These are phyloP conservation scores for Hydropotes inermis DNA, from an alignment of 2,113 vertebrate genomes.

Conservation along the genomic window DNA sequence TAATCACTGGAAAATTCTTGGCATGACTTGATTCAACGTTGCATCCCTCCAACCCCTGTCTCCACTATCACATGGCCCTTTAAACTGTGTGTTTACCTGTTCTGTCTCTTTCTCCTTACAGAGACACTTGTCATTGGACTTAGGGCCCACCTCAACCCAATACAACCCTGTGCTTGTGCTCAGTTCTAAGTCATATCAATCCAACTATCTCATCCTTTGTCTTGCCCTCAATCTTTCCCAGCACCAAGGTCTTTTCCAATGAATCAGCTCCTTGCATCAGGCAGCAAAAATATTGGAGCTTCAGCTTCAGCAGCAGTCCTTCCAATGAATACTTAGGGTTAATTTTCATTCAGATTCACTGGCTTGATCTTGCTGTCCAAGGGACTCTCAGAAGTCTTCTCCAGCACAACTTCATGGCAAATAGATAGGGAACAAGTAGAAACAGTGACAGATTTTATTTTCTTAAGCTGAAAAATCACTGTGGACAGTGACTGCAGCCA, in stretches of 20 bases:
- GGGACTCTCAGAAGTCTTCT: background rate
- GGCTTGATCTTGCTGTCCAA: background rate
- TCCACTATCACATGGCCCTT: background rate
- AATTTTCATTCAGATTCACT: background rate
- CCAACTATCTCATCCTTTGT: background rate
- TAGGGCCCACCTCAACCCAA: rapidly evolving
- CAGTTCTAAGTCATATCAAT: background rate
- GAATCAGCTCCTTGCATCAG: background rate
- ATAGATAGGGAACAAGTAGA: background rate
- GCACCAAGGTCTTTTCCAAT: background rate
- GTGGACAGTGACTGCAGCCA: background rate
- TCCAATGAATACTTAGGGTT: background rate
- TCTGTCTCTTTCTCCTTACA: background rate
- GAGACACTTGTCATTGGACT: background rate
- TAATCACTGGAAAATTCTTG: background rate
- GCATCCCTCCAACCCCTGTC: too few species aligned
- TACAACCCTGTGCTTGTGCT: background rate
- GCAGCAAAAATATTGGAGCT: background rate
- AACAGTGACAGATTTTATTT: background rate
- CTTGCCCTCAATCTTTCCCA: background rate
- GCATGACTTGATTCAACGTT: background rate
- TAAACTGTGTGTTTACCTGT: background rate
- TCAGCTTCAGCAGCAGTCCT: background rate
- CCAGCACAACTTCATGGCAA: background rate
- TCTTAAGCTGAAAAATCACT: background rate